Evolutionary conservation across 2,888 invertebrate genomes (phyloP), one percentile per base, ranked within the genome.

Genomic region (Diachrysia chrysitis): DNA sequence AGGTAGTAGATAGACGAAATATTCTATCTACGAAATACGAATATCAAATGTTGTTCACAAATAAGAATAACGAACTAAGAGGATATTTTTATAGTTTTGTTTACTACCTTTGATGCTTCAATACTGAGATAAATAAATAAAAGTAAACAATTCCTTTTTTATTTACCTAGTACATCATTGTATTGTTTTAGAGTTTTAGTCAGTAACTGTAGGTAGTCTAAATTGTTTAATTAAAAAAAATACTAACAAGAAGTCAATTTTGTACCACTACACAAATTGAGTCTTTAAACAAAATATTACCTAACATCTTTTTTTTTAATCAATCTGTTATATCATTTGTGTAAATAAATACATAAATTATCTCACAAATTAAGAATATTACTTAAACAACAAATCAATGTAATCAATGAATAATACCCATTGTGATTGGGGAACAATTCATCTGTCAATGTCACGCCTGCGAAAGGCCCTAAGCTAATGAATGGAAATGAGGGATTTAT

Each of bases 371-470:
- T 42, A 54, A 54, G 17, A 7, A 56, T 42, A 55, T 57, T 25
- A 55, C 53, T 67, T 16, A 46, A 51, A 51, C 12, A 69, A 60
- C 54, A 56, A 57, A 72, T 58, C 66, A 77, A 77, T 66, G 72
- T 69, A 78, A 81, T 82, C 76, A 82, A 82, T 85, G 64, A 69
- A 66, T 72, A 37, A 57, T 76, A 76, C 76, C 75, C 69, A 71
- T 77, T 76, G 69, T 74, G 67, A 58, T 60, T 73, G 68, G 65
- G 72, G 75, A 69, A 56, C 62, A 70, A 82, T 85, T 75, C 83
- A 87, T 88, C 81, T 79, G 80, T 89, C 88, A 89, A 77, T 84
- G 87, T 88, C 88, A 76, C 79, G 68, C 71, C 79, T 71, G 74
- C 72, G 59, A 71, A 65, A 51, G 58, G 59, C 58, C 69, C 61